A percentile compares a stretch with the other conserved stretches of the same genome.
Conservation (phyloP, 1,140 invertebrate genomes). For the Polypedilum pembai region DNA sequence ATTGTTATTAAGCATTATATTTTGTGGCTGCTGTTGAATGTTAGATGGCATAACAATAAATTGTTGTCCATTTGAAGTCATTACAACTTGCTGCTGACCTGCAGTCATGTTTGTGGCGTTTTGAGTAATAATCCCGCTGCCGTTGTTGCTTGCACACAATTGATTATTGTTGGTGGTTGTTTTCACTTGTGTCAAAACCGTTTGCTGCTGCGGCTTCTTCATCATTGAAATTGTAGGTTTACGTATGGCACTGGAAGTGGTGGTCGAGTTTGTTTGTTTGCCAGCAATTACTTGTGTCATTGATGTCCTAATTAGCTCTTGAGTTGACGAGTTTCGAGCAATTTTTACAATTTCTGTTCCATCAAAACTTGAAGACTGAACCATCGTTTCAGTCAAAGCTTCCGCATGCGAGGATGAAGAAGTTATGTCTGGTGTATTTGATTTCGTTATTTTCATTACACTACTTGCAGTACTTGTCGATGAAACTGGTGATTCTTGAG, state of each 20-base stretch:
- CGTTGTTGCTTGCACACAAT: constrained; percentile 35
- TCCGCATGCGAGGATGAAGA: not conserved
- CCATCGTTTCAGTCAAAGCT: not conserved
- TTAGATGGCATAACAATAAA: constrained; percentile 48
- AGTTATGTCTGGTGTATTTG: not conserved
- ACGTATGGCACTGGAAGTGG: not conserved
- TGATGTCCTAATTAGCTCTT: not conserved
- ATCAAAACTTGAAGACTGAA: constrained; percentile 10
- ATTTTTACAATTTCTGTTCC: not conserved
- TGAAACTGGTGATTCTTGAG: constrained; percentile 42
- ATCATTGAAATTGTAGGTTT: not conserved
- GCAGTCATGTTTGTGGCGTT: constrained; percentile 28
- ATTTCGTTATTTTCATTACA: not conserved
- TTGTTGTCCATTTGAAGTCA: constrained; percentile 41
- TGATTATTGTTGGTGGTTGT: constrained; percentile 33
- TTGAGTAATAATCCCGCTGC: constrained; percentile 34
- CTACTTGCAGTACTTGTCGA: constrained; percentile 35
- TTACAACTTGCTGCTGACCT: constrained; percentile 39
- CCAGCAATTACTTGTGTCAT: not conserved
- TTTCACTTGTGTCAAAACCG: constrained; percentile 29
- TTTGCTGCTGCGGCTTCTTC: constrained; percentile 30
- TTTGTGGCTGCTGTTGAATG: constrained; percentile 26
- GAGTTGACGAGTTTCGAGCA: not conserved
- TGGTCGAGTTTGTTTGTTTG: not conserved
- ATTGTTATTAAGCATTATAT: constrained; percentile 12